Base-by-base conservation (phyloP, 2,113 vertebrate species). In the Pachycephala philippinensis region DNA sequence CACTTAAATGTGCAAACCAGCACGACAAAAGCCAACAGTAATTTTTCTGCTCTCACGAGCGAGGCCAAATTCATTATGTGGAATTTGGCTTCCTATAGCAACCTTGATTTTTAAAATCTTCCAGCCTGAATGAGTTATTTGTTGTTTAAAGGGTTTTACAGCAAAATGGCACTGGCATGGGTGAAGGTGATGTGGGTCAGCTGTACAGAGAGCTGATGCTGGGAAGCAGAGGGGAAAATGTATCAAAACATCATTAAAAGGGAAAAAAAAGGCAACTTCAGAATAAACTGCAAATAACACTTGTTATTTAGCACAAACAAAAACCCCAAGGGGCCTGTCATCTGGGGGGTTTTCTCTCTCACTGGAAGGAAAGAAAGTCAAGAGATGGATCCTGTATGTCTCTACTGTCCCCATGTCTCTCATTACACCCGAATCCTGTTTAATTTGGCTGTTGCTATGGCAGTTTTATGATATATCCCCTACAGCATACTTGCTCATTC, bases 311-410 rank as follows among this genome's bases (percentile, higher is more conserved):
- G 57, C 7, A 37, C 2, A 60, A 37, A 44, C 4, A 49, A 28
- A 71, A 15, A 19, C 2, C 13, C n/a, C 27, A 47, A 54, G 7
- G 9, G 1, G 2, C 24, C 15, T 33, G 18, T 49, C 1, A 26
- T 30, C 10, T 66, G 6, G 15, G 16, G 18, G 8, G 5, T 60
- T 84, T 89, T 60, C n/a, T 52, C 33, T 84, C 17, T 52, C 12
- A 31, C 14, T 78, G 27, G 18, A 57, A 64, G 30, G 42, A 54
- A 33, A 82, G 31, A 14, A 84, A 84, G n/a, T 11, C 22, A 33
- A 37, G 9, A 22, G 77, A 56, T 20, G 40, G 15, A 44, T 49
- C 22, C 37, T 71, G 7, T 57, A 5, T 35, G 23, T n/a, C 8
- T 72, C 44, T 59, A 0, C 21, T 60, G 10, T 84, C 7, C 5